Percentiles rank a stretch among this genome's conserved stretches.
These are phyloP conservation scores for Labrus mixtus DNA, from an alignment of 2,113 vertebrate species.

Conservation along the genomic window DNA sequence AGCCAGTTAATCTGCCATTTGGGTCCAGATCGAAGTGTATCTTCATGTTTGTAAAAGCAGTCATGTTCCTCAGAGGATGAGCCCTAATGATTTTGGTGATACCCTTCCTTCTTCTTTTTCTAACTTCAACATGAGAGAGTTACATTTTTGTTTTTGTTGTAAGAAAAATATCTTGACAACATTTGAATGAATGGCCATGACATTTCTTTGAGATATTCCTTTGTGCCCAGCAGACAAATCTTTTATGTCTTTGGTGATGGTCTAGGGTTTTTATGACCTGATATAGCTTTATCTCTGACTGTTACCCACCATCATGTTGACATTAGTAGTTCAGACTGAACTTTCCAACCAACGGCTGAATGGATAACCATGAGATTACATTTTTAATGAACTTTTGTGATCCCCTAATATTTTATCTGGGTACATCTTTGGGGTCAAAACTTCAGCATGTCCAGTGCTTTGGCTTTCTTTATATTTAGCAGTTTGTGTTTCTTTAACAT, in stretches of 20 bases:
- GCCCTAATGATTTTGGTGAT: background rate
- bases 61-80: background rate
- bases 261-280: background rate
- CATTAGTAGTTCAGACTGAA: background rate
- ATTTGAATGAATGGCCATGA: background rate
- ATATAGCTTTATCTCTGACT: background rate
- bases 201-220: background rate
- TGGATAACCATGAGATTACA: background rate
- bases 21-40: background rate
- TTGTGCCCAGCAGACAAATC: background rate
- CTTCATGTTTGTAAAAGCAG: background rate
- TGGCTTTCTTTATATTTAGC: no score
- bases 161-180: background rate
- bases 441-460: background rate
- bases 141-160: no score
- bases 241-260: background rate
- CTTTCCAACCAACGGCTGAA: background rate
- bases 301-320: background rate
- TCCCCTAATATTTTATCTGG: no score
- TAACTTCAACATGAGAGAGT: background rate
- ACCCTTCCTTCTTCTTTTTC: background rate
- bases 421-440: no score
- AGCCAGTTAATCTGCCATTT: no score
- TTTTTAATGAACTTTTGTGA: no score
- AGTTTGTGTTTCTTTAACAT: background rate